Percentiles rank a stretch among this genome's conserved stretches.
Evolutionary conservation across 2,113 vertebrate genomes (phyloP).

Genomic region (Ctenomys sociabilis): DNA sequence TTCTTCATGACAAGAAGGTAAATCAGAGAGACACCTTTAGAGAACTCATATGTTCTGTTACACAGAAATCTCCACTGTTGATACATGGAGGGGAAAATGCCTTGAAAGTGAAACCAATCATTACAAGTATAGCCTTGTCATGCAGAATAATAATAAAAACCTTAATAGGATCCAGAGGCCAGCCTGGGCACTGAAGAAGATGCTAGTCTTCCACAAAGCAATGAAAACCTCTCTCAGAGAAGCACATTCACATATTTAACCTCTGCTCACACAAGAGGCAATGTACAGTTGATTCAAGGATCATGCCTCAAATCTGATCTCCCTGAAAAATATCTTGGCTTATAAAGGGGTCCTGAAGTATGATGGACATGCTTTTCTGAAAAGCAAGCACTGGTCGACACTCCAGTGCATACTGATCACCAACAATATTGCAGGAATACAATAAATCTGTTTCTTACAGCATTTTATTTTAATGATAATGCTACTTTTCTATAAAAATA

Average conservation of each 20-base stretch:
- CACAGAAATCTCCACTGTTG: neutral
- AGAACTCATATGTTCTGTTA: neutral
- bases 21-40: neutral
- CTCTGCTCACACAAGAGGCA: neutral
- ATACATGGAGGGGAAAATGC: neutral
- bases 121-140: neutral
- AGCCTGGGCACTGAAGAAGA: neutral
- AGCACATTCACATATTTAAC: neutral
- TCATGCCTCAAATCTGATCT: neutral
- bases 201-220: neutral
- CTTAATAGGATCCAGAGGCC: neutral
- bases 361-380: neutral
- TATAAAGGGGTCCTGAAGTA: neutral
- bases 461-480: conserved; percentile 55
- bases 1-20: neutral
- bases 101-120: neutral
- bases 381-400: neutral
- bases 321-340: neutral
- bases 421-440: neutral
- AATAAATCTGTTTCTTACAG: conserved; percentile 25
- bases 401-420: neutral
- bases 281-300: neutral
- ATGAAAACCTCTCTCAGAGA: neutral
- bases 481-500: conserved; percentile 22
- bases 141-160: neutral